These are phyloP conservation scores for Seladonia tumulorum DNA, from an alignment of 2,888 invertebrate genomes.

Conservation along the genomic window DNA sequence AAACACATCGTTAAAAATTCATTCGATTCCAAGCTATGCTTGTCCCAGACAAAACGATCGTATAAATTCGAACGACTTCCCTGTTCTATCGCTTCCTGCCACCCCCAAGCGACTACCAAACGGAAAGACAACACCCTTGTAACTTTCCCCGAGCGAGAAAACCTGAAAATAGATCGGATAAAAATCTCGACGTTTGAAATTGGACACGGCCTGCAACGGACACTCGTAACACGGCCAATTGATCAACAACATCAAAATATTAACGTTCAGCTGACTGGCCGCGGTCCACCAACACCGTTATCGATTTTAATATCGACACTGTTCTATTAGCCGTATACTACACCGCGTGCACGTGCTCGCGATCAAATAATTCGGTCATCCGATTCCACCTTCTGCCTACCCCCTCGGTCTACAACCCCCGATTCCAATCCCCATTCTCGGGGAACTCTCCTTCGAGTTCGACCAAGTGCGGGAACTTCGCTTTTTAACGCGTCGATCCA, in stretches of 20 bases:
- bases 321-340: conserved; percentile 22
- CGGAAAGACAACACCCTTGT: neutral
- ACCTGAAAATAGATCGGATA: neutral
- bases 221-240: conserved; percentile 48
- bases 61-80: neutral
- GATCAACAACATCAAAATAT: conserved; percentile 62
- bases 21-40: neutral
- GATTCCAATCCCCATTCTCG: neutral
- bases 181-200: neutral
- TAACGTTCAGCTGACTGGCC: conserved; percentile 44
- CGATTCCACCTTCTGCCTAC: neutral
- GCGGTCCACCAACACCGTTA: conserved; percentile 36
- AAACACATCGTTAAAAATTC: neutral
- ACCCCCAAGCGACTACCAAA: neutral
- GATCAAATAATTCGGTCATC: conserved; percentile 20
- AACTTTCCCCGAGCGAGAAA: neutral
- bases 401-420: neutral
- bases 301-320: conserved; percentile 51
- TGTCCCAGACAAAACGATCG: neutral
- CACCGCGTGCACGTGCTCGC: conserved; percentile 28
- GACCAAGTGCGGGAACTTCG: conserved; percentile 6
- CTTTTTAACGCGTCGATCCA: neutral
- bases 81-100: neutral
- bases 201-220: conserved; percentile 32
- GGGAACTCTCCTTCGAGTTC: neutral